A percentile compares a stretch with the other conserved stretches of the same genome.
Conservation (phyloP, 2,113 vertebrate species). For the Lutjanus erythropterus region DNA sequence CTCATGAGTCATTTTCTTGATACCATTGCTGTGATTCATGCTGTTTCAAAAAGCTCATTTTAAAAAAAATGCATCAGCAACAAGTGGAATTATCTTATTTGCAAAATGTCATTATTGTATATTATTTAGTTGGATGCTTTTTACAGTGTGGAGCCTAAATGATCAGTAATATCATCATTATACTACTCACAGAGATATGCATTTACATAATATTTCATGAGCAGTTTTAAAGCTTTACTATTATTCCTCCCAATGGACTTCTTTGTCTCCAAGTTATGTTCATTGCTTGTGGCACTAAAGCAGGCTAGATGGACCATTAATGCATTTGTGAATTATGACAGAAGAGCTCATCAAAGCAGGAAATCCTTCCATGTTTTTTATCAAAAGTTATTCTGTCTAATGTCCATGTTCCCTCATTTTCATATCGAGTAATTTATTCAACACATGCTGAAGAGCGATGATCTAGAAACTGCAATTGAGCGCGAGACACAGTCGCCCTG, state of each 20-base stretch:
- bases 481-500: neutral
- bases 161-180: neutral
- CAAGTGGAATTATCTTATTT: too few species aligned
- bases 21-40: neutral
- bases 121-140: neutral
- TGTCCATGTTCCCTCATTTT: neutral
- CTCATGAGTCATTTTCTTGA: neutral
- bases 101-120: neutral
- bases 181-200: neutral
- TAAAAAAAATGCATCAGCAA: neutral
- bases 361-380: neutral
- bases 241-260: neutral
- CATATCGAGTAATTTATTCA: neutral
- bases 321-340: neutral
- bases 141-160: neutral
- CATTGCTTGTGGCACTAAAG: slow-evolving; percentile 1
- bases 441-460: neutral
- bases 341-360: neutral
- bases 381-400: slow-evolving; percentile 2
- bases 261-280: slow-evolving; percentile 4
- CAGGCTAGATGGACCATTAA: neutral
- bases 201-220: neutral
- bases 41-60: neutral
- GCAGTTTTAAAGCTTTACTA: slow-evolving; percentile 4
- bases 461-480: slow-evolving; percentile 20